Conservation (phyloP, 2,888 invertebrate species). For the Allophyes oxyacanthae region DNA sequence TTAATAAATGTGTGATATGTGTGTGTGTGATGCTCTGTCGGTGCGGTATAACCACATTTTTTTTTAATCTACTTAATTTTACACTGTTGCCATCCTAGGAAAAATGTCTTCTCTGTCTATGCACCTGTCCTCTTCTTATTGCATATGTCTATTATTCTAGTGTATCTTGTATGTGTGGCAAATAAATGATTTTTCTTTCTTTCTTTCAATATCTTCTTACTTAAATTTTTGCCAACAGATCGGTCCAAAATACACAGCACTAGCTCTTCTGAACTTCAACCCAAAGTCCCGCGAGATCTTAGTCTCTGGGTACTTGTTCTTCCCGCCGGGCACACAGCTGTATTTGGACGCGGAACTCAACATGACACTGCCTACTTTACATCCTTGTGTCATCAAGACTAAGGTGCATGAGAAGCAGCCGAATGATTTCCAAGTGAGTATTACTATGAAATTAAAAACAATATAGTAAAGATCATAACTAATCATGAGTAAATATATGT, state of each 20-base stretch:
- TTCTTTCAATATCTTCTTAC: not conserved
- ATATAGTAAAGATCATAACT: no score
- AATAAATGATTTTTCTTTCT: no score
- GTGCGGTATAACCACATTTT: no score
- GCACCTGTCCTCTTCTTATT: no score
- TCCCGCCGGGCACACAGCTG: conserved; percentile 91
- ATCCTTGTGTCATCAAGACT: conserved; percentile 91
- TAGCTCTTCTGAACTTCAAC: conserved; percentile 81
- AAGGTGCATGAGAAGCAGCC: conserved; percentile 91
- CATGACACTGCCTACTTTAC: conserved; percentile 92
- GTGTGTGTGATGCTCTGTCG: no score
- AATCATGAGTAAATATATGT: no score
- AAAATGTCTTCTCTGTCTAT: no score
- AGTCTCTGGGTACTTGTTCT: conserved; percentile 85
- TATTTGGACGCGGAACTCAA: conserved; percentile 92
- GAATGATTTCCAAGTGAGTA: conserved; percentile 91
- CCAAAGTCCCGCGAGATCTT: conserved; percentile 80
- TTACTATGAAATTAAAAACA: not conserved
- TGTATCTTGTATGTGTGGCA: no score
- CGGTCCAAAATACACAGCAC: conserved; percentile 80
- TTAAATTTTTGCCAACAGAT: conserved; percentile 65
- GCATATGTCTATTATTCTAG: no score
- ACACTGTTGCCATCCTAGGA: no score
- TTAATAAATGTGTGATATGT: no score
- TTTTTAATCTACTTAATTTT: no score